phyloP scores from a whole-genome alignment of 2,797 vertebrate species.

The Danio tinwini region DNA sequence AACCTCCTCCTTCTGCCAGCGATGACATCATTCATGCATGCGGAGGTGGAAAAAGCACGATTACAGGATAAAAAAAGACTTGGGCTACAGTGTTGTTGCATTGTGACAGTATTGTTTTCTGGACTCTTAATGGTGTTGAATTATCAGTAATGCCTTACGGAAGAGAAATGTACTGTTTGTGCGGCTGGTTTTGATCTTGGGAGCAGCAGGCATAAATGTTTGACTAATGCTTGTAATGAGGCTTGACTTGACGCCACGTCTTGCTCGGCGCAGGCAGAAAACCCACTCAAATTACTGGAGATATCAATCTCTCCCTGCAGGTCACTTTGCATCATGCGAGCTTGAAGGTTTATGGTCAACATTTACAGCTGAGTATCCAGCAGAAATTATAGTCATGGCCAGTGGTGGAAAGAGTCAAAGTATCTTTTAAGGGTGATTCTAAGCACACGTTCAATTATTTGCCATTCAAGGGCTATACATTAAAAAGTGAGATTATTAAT shows the following conservation, averaged over 20 bases:
- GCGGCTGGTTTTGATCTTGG: slow-evolving; percentile 34
- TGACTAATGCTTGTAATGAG: slow-evolving; percentile 46
- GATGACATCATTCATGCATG: neutral
- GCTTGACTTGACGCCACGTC: slow-evolving; percentile 69
- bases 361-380: neutral
- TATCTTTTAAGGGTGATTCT: no score
- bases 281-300: slow-evolving; percentile 55
- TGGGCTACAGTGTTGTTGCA: neutral
- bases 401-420: no score
- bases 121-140: slow-evolving; percentile 5
- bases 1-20: neutral
- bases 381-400: neutral
- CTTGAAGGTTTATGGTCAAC: slow-evolving; percentile 58
- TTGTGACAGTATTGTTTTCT: slow-evolving; percentile 7
- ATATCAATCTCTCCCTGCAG: slow-evolving; percentile 61
- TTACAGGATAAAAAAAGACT: slow-evolving; percentile 19
- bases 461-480: no score
- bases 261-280: slow-evolving; percentile 53
- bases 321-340: slow-evolving; percentile 68
- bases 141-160: slow-evolving; percentile 28
- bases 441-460: no score
- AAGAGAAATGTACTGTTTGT: slow-evolving; percentile 17
- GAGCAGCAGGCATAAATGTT: slow-evolving; percentile 43
- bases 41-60: slow-evolving; percentile 5
- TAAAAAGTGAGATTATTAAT: no score